phyloP scores from a whole-genome alignment of 2,888 invertebrate species.

The Harmothoe impar region DNA sequence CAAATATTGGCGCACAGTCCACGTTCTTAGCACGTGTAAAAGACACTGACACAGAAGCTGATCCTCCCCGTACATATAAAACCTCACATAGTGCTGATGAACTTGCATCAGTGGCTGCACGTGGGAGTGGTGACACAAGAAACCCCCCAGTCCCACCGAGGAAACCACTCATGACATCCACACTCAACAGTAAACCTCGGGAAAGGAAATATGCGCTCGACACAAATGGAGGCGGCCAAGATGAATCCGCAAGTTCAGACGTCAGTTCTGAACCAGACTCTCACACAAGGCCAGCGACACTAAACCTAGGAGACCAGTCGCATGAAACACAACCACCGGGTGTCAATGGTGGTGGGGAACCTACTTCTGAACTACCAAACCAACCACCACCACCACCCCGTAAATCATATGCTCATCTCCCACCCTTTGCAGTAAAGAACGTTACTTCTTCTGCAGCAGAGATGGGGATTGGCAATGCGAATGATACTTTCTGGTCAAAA shows the following conservation, averaged over 20 bases:
- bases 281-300: neutral
- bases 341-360: neutral
- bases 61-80: neutral
- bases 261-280: constrained; percentile 39
- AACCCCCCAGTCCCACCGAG: constrained; percentile 91
- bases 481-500: constrained; percentile 80
- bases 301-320: constrained; percentile 10
- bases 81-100: constrained; percentile 59
- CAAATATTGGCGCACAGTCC: constrained; percentile 26
- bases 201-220: constrained; percentile 91
- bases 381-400: neutral
- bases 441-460: constrained; percentile 77
- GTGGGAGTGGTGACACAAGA: constrained; percentile 69
- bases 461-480: constrained; percentile 77
- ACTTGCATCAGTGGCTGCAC: constrained; percentile 3
- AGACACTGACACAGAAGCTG: constrained; percentile 31
- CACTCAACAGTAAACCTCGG: constrained; percentile 87
- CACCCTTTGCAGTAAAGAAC: constrained; percentile 74
- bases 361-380: neutral
- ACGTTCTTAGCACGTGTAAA: neutral
- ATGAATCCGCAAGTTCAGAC: constrained; percentile 43
- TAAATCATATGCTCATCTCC: constrained; percentile 41
- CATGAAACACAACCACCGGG: neutral
- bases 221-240: neutral
- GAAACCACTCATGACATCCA: constrained; percentile 86